Evolutionary conservation across 2,113 vertebrate species (phyloP), one percentile per base, ranked within the genome.

Genomic region (Hiodon alosoides): DNA sequence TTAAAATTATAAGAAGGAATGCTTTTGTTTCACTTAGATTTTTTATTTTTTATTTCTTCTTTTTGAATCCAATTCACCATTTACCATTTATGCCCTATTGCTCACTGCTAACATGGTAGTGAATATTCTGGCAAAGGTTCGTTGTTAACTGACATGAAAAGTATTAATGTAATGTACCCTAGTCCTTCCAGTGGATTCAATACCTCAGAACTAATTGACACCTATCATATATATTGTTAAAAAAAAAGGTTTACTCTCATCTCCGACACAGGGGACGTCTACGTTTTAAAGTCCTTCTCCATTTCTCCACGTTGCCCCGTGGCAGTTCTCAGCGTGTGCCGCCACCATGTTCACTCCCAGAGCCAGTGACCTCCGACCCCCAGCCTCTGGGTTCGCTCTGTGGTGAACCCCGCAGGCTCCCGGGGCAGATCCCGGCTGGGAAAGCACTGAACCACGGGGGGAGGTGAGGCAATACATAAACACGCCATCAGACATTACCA

Each of bases 1-100:
- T 80, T 83, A 81, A 84, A 85, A 72, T 75, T 76, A 77, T 76
- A 81, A 81, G 78, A 83, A 83, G 76, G 85, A 88, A 83, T 84
- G 79, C 82, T 86, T 73, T 80, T 69, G 67, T 78, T 67, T 61
- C 80, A 86, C 81, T 87, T 86, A 31, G 3, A 8, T 65, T 7
- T 85, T 82, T 84, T 81, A 3, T 81, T 78, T 85, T 78, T 74
- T 82, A 72, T 83, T 48, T 14, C 75, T 75, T 31, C 31, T 68
- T 83, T 83, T 81, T 73, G 83, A 84, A 78, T 59, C 81, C 79
- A 76, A 85, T 82, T 80, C 75, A 71, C 72, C 76, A 62, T 73
- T 81, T 66, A 72, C 31, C 53, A 9, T 69, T 50, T 7, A 58
- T 78, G 75, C 67, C 53, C 17, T 72, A 78, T 31, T 6, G 59